Percentiles rank a stretch among this genome's conserved stretches.
These are phyloP conservation scores for Rhizoglyphus robini DNA, from an alignment of 1,140 invertebrate species.

Conservation along the genomic window DNA sequence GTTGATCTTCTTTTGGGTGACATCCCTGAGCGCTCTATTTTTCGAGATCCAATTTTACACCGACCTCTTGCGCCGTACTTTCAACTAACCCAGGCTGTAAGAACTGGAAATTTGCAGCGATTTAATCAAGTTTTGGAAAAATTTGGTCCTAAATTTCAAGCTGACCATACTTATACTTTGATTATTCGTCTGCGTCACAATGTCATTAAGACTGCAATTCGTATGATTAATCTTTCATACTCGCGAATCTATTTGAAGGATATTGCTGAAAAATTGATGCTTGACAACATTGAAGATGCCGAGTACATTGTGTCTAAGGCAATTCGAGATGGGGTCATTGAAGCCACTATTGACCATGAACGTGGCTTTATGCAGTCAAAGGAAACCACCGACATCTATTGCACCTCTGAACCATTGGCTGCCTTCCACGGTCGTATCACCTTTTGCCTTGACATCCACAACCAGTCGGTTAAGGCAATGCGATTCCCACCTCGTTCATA, in stretches of 20 bases:
- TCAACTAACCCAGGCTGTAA: constrained; percentile 90
- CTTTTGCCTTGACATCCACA: constrained; percentile 93
- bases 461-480: constrained; percentile 85
- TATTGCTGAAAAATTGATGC: constrained; percentile 78
- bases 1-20: constrained; percentile 91
- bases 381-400: constrained; percentile 92
- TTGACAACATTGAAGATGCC: constrained; percentile 91
- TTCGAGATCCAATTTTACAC: constrained; percentile 66
- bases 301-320: constrained; percentile 99
- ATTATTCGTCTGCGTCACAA: constrained; percentile 90
- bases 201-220: constrained; percentile 96
- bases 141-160: constrained; percentile 64
- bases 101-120: constrained; percentile 78
- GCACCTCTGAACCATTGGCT: constrained; percentile 84
- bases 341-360: constrained; percentile 88
- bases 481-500: constrained; percentile 97
- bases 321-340: constrained; percentile 97
- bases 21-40: constrained; percentile 67
- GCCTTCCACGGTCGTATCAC: constrained; percentile 96
- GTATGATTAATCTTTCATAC: constrained; percentile 91
- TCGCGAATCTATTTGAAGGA: constrained; percentile 87
- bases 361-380: constrained; percentile 93
- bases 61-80: constrained; percentile 86
- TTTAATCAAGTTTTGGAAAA: constrained; percentile 89
- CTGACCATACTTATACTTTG: constrained; percentile 84